Evolutionary conservation across 2,113 vertebrate species (phyloP).

Genomic region (Coturnix japonica): DNA sequence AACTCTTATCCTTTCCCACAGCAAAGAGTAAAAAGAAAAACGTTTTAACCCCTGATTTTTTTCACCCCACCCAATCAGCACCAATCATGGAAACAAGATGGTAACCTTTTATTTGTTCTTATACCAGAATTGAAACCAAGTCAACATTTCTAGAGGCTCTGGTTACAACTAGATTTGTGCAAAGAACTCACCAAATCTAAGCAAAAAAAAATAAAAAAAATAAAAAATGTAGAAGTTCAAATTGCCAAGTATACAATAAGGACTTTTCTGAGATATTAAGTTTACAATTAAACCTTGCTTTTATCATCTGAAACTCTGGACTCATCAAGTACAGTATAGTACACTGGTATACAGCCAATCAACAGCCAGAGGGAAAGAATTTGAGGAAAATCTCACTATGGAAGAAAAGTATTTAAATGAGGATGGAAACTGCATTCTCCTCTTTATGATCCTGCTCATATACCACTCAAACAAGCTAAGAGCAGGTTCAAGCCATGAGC

Average conservation of each 20-base stretch:
- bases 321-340: neutral
- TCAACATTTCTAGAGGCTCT: neutral
- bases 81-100: neutral
- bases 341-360: neutral
- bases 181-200: neutral
- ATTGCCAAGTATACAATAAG: neutral
- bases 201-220: too few species aligned
- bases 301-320: neutral
- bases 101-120: constrained; percentile 1
- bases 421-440: neutral
- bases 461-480: neutral
- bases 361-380: neutral
- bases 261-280: neutral
- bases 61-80: neutral
- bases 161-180: neutral
- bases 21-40: neutral
- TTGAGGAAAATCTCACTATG: neutral
- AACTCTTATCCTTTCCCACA: neutral
- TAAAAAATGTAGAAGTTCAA: neutral
- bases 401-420: neutral
- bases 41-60: constrained; percentile 17
- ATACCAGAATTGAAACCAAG: neutral
- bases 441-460: neutral
- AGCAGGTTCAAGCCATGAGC: neutral
- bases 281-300: neutral